A percentile compares a stretch with the other conserved stretches of the same genome.
phyloP scores from a whole-genome alignment of 2,888 invertebrate species.

The Cyclophora albipunctata region DNA sequence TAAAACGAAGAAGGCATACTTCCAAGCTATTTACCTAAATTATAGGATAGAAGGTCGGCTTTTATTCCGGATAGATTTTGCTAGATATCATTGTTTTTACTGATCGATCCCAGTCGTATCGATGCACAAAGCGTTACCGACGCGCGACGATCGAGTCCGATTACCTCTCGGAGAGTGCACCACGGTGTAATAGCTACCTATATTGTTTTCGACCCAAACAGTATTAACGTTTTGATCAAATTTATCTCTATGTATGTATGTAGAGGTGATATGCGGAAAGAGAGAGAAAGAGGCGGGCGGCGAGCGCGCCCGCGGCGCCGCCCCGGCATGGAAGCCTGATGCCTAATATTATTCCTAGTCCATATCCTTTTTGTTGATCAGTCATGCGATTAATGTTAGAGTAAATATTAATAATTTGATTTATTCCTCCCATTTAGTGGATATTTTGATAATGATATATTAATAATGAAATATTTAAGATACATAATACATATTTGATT shows the following conservation, averaged over 20 bases:
- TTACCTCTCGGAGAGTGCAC: conserved; percentile 54
- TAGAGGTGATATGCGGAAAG: conserved; percentile 68
- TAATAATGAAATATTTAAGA: conserved; percentile 76
- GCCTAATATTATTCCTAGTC: conserved; percentile 76
- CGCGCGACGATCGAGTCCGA: conserved; percentile 62
- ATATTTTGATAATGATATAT: conserved; percentile 77
- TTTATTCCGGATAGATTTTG: conserved; percentile 74
- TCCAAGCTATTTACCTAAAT: conserved; percentile 70
- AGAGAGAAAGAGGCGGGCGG: conserved; percentile 48
- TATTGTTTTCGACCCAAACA: conserved; percentile 65
- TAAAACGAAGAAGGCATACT: conserved; percentile 69
- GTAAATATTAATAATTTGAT: conserved; percentile 73
- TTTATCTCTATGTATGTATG: conserved; percentile 61
- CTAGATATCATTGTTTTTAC: conserved; percentile 66
- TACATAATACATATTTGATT: conserved; percentile 77
- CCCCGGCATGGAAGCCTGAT: conserved; percentile 63
- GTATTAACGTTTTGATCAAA: conserved; percentile 69
- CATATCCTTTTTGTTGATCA: conserved; percentile 76
- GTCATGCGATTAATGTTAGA: conserved; percentile 76
- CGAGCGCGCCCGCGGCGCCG: conserved; percentile 26
- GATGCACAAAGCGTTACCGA: conserved; percentile 70
- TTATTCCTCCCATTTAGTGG: conserved; percentile 77
- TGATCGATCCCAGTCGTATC: conserved; percentile 59
- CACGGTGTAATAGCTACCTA: conserved; percentile 47
- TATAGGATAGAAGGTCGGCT: conserved; percentile 71